Evolutionary conservation across 2,888 invertebrate genomes (phyloP), one percentile per base, ranked within the genome.

Genomic region (Agrochola lychnidis): DNA sequence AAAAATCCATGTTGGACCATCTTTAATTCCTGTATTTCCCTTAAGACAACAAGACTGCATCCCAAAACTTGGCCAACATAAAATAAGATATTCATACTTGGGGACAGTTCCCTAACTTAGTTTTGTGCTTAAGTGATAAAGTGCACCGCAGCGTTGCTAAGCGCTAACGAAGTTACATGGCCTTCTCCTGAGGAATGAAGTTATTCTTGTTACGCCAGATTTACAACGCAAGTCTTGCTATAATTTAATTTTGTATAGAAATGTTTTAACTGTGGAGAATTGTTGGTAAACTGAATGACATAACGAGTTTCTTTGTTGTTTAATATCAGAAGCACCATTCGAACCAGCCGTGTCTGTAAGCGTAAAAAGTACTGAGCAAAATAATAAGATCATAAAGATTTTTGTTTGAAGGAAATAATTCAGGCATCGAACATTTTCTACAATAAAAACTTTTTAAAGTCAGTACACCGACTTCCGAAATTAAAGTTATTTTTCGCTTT

Each of bases 111-210:
- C 59, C 30, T 70, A 75, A 81, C 81, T 75, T 59, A 74, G 72
- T 83, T 69, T 22, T 59, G 59, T 78, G 81, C 73, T 87, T 89
- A 89, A 89, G 88, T 89, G 86, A 90, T 90, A 85, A 89, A 89
- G 87, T 84, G 79, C 86, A 81, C 78, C 76, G 75, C 86, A 40
- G 79, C 75, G 80, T 53, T 62, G 64, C 78, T 76, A 79, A 87
- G 83, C 79, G 83, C 79, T 87, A 89, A 90, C 88, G 83, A 79
- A 89, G 89, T 90, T 88, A 87, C 78, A 74, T 72, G 53, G 62
- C 74, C 73, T 79, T 78, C 82, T 76, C 72, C 83, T 80, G 82
- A 85, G 87, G 89, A 90, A 92, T 86, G 70, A 84, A 89, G 89
- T 92, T 92, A 87, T 73, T 78, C 73, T 73, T 40, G 76, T 78